Evolutionary conservation across 2,888 invertebrate genomes (phyloP).

Genomic region (Sinodicranocentrus sp.): DNA sequence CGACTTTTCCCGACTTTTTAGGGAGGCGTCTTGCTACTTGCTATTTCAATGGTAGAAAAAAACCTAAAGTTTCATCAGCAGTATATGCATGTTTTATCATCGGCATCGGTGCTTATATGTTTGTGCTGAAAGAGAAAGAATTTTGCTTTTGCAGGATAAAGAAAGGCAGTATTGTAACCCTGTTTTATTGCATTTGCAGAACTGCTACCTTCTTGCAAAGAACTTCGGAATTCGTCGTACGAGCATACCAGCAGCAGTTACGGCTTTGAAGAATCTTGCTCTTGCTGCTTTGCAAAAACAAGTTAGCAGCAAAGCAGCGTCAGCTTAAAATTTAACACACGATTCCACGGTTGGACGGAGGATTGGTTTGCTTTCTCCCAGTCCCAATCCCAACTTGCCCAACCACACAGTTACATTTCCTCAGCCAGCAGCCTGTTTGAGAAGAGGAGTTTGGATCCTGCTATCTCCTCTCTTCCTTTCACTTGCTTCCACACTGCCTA

Average conservation of each 20-base stretch:
- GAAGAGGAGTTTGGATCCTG: constrained; percentile 1
- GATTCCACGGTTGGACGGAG: constrained; percentile 1
- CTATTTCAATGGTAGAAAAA: background rate
- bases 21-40: constrained; percentile 51
- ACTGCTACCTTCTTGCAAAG: constrained; percentile 35
- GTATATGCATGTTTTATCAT: background rate
- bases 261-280: background rate
- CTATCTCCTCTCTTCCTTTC: constrained; percentile 13
- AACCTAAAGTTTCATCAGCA: background rate
- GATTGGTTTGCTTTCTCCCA: constrained; percentile 9
- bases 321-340: background rate
- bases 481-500: no score
- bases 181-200: constrained; percentile 44
- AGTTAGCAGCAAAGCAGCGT: background rate
- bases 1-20: constrained; percentile 46
- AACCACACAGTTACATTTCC: background rate
- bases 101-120: background rate
- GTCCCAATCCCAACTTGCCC: background rate
- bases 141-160: background rate
- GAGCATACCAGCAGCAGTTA: background rate
- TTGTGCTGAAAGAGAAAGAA: no score
- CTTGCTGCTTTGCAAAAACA: background rate
- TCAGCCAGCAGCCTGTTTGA: background rate
- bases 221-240: constrained; percentile 26
- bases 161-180: background rate